Conservation (phyloP, 2,888 invertebrate genomes). For the Brenthis daphne region DNA sequence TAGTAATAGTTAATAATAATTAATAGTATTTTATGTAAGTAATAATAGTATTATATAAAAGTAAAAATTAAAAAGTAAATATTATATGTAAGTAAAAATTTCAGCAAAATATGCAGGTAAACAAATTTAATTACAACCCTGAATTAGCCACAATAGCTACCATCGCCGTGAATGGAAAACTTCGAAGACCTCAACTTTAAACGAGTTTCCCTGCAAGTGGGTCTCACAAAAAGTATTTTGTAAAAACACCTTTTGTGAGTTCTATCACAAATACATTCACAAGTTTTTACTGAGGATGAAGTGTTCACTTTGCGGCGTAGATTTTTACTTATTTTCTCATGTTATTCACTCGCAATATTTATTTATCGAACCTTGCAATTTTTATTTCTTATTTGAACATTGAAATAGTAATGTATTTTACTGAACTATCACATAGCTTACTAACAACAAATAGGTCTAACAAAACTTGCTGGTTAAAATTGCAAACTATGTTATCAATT, state of each 20-base stretch:
- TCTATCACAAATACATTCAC: conserved; percentile 39
- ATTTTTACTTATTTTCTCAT: conserved; percentile 23
- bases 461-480: conserved; percentile 36
- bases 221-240: conserved; percentile 59
- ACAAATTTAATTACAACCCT: conserved; percentile 78
- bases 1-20: no score
- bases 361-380: conserved; percentile 14
- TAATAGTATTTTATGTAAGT: no score
- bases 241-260: conserved; percentile 48
- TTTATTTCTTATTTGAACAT: background rate
- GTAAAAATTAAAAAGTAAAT: background rate
- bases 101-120: conserved; percentile 59
- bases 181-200: conserved; percentile 70
- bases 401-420: no score
- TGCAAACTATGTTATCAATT: conserved; percentile 76
- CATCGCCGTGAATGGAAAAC: conserved; percentile 68
- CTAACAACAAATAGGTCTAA: conserved; percentile 29
- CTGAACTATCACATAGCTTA: conserved; percentile 8
- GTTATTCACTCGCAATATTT: conserved; percentile 18
- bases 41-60: no score
- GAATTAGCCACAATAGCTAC: conserved; percentile 76
- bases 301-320: conserved; percentile 30
- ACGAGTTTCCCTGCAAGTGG: conserved; percentile 58
- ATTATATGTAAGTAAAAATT: conserved; percentile 55
- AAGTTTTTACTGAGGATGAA: conserved; percentile 36